Base-by-base conservation (phyloP, 2,797 vertebrate species). In the Poecilia picta region DNA sequence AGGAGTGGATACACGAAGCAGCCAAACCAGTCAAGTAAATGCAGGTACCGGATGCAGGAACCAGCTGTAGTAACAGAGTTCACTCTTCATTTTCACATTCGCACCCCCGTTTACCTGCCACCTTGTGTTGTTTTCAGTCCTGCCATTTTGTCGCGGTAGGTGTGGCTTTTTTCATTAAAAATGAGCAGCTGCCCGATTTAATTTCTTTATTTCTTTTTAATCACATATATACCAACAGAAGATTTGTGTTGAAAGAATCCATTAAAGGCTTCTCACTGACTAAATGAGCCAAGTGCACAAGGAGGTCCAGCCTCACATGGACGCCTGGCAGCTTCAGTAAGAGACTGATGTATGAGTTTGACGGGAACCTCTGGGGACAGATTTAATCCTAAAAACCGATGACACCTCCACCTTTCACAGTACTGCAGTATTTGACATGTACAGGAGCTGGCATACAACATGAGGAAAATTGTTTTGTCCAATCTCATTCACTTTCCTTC, bases 61-160 rank as follows among this genome's bases (percentile, higher is more conserved):
- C 31, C 90, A 93, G 90, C 83, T 93, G 87, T 83, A 83, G 78
- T 78, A 74, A 82, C 77, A 88, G 23, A 77, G 82, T 89, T 86
- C 80, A 73, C 81, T 83, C 86, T 88, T 89, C 72, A 78, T 85
- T 88, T 88, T 80, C 72, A 85, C 71, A 81, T 70, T 77, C 81
- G 84, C 55, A 13, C 75, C 79, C 83, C 83, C 85, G 75, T 90
- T 88, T 85, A 81, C 82, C 85, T 87, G 80, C 80, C 66, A 73
- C 36, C 53, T 76, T 43, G 25, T 39, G 68, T 75, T 66, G 15
- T 28, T 77, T 73, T 81, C 72, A 80, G 45, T 59, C 20, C 31
- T 81, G 31, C 73, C 28, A 66, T 72, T 80, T 68, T 45, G 43
- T 28, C 3, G 51, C 20, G 39, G 72, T 51, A 78, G 68, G n/a